Conservation (phyloP, 92 coral and sea anemone genomes). For the Actinostola sp. region DNA sequence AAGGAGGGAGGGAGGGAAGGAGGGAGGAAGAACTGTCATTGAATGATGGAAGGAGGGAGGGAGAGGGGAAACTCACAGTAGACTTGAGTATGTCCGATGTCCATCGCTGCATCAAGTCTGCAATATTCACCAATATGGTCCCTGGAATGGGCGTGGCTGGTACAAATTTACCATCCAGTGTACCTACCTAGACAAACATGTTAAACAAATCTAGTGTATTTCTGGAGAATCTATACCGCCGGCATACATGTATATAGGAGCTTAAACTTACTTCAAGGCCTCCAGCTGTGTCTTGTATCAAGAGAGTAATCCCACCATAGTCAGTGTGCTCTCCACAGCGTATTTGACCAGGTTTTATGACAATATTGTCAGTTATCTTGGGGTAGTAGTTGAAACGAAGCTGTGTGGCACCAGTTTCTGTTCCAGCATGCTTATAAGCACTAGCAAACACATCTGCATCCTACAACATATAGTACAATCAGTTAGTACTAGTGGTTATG, state of each 20-base stretch:
- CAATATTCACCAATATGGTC: constrained; percentile 71
- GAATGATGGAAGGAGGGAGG: too few relatives aligned
- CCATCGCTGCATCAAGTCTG: constrained; percentile 86
- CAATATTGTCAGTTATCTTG: constrained; percentile 33
- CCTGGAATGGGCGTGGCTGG: constrained; percentile 80
- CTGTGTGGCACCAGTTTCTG: constrained; percentile 41
- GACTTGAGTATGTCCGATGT: constrained; percentile 68
- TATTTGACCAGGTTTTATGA: constrained; percentile 70
- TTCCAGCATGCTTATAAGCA: constrained; percentile 47
- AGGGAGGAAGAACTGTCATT: too few relatives aligned
- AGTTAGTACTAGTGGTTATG: too few relatives aligned
- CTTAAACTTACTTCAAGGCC: constrained; percentile 78
- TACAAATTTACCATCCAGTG: constrained; percentile 33
- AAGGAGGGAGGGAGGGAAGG: too few relatives aligned
- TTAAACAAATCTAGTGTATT: too few relatives aligned
- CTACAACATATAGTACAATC: constrained; percentile 24
- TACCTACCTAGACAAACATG: too few relatives aligned
- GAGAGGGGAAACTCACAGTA: constrained; percentile 51
- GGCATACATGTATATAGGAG: too few relatives aligned
- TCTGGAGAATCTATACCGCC: too few relatives aligned
- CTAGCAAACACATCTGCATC: constrained; percentile 52
- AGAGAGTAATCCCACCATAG: constrained; percentile 78
- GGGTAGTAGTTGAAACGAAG: constrained; percentile 78
- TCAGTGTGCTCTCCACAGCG: constrained; percentile 89
- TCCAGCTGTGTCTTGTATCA: constrained; percentile 83